phyloP scores from a whole-genome alignment of 2,113 vertebrate genomes.

The Zosterops japonicus region DNA sequence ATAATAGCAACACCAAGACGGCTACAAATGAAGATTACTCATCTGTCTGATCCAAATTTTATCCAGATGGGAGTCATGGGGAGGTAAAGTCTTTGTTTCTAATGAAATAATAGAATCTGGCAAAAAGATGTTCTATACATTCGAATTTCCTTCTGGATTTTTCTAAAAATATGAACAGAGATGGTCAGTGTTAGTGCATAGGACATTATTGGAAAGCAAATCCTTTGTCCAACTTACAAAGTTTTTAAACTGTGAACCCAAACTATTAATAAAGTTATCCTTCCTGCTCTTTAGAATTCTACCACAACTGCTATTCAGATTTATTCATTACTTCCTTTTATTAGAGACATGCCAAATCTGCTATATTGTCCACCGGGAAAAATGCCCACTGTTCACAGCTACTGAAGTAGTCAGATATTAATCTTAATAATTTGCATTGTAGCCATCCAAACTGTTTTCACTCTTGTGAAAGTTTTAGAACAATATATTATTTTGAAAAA shows the following conservation, averaged over 20 bases:
- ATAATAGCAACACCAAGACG: not conserved
- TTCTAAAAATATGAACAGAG: not conserved
- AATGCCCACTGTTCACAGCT: conserved; percentile 7
- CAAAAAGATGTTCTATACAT: not conserved
- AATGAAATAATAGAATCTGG: not conserved
- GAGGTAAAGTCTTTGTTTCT: not conserved
- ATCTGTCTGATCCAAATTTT: not conserved
- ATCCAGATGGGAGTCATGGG: not conserved
- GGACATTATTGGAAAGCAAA: not conserved
- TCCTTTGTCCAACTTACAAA: not conserved
- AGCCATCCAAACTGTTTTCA: not conserved
- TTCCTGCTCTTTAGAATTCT: conserved; percentile 43
- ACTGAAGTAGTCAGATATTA: conserved; percentile 18
- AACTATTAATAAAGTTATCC: conserved; percentile 55
- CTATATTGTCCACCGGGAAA: conserved; percentile 41
- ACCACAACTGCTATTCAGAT: conserved; percentile 42
- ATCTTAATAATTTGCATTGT: not conserved
- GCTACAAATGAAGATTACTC: not conserved
- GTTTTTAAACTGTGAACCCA: not conserved
- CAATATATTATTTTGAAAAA: not conserved
- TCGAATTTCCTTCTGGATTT: not conserved
- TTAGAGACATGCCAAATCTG: conserved; percentile 35
- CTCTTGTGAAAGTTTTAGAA: not conserved
- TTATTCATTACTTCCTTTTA: conserved; percentile 52
- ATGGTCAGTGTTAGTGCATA: not conserved